Percentiles rank a stretch among this genome's conserved stretches.
Evolutionary conservation across 2,113 vertebrate species (phyloP).

Genomic region (Cygnus atratus): DNA sequence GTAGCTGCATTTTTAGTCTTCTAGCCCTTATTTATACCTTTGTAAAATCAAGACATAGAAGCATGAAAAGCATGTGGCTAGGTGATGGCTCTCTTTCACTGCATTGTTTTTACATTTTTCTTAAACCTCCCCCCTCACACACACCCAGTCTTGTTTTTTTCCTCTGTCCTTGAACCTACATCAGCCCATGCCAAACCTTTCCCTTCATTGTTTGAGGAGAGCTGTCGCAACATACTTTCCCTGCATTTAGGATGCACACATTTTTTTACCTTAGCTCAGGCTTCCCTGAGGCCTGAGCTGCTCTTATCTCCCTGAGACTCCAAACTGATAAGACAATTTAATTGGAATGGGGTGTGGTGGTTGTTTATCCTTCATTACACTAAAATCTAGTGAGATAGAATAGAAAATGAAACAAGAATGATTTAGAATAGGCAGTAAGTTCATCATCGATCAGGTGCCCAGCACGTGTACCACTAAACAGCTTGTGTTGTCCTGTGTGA

Average conservation of each 20-base stretch:
- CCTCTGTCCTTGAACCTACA: background rate
- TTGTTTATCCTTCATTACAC: background rate
- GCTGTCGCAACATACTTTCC: background rate
- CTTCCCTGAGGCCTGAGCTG: conserved; percentile 5
- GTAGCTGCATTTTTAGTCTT: background rate
- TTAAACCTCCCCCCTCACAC: background rate
- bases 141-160: background rate
- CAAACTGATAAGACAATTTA: conserved; percentile 20
- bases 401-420: background rate
- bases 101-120: background rate
- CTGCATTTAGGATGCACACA: background rate
- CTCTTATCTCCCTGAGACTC: background rate
- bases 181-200: background rate
- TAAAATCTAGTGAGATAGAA: background rate
- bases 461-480: background rate
- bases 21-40: background rate
- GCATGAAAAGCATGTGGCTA: background rate
- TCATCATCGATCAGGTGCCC: background rate
- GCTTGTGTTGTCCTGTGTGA: background rate
- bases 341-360: background rate
- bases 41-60: background rate
- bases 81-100: background rate
- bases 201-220: background rate
- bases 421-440: background rate
- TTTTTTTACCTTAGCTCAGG: conserved; percentile 17